Evolutionary conservation across 92 coral and sea anemone species (phyloP), one percentile per base, ranked within the genome.

Genomic region (Palythoa grandis): DNA sequence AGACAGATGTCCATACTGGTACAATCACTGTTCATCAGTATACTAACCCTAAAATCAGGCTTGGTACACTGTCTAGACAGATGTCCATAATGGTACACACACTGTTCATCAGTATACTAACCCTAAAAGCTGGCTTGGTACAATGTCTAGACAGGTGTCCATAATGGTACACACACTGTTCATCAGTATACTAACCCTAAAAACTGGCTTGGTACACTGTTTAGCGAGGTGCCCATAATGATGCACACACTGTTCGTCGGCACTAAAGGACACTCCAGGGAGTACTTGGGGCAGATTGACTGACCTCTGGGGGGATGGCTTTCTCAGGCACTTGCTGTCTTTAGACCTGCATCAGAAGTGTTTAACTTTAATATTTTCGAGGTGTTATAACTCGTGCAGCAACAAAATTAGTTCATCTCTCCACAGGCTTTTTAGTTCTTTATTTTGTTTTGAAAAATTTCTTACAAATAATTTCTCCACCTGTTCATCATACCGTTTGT

Each of bases 141-240:
- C 98, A 96, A 84, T 96, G 98, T 52, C 94, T 74, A 11, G 98
- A 98, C 11, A 54, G 25, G 7, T 17, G 17, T 24, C 16, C 40
- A 70, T 14, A 37, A 19, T 10, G 11, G 14, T 11, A 38, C 19
- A n/a, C 5, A 5, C 24, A 17, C 7, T 19, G 70, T 22, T 17
- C 70, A 65, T 19, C 24, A 4, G 23, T 8, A 16, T 9, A 61
- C 48, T 52, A 25, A 63, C 53, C 40, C 25, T 52, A 86, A 94
- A 95, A 88, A 90, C 83, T 43, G 93, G 91, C 70, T 95, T 93
- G 12, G 75, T 53, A 87, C 98, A 96, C 86, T 96, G 98, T 53
- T 93, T 74, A 11, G 98, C 98, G 67, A 96, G 90, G 92, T 96
- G 93, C 7, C 98, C 98, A 83, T 94, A 96, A 86, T 94, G 98